Evolutionary conservation across 2,888 invertebrate species (phyloP), one percentile per base, ranked within the genome.

Genomic region (Chrysolina haemoptera): DNA sequence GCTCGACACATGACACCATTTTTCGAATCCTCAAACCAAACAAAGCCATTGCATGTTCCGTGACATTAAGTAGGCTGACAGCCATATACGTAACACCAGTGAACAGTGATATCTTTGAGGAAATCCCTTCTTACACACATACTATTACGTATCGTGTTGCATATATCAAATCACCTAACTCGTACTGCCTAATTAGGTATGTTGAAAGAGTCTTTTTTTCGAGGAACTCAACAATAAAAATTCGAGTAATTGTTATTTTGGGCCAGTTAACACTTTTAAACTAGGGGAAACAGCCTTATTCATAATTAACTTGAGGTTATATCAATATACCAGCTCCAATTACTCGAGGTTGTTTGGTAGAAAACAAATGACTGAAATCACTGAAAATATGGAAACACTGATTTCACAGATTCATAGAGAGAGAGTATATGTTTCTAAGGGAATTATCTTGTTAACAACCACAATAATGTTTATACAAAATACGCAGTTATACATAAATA

Each of bases 131-230:
- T 12, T 48, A 53, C 67, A 67, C 35, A 67, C 55, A 67, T 22
- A 53, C 27, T 64, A 70, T 70, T 64, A 70, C 70, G 70, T 63
- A 59, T 70, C 53, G 64, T 70, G 22, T 70, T 35, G 63, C 48
- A 62, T 40, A 43, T 70, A 50, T 67, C 67, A 41, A 53, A 40
- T 67, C 53, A 53, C 50, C 67, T 35, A 12, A 27, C 9, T 11
- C 11, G 59, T 16, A 53, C 53, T 67, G 53, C 16, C 50, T 67
- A 53, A 50, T 66, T 66, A 50, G n/a, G 27, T 66, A 48, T 66
- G 43, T 40, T 18, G 67, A 67, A 67, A 67, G 50, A 41, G 6
- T 14, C 53, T 40, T n/a, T 9, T 40, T 16, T 66, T 53, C 16
- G 16, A 59, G n/a, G 59, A 12, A 59, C 59, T 35, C 11, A 53